Percentiles rank a stretch among this genome's conserved stretches.
phyloP scores from a whole-genome alignment of 1,140 invertebrate genomes.

The Drosophila tropicalis region DNA sequence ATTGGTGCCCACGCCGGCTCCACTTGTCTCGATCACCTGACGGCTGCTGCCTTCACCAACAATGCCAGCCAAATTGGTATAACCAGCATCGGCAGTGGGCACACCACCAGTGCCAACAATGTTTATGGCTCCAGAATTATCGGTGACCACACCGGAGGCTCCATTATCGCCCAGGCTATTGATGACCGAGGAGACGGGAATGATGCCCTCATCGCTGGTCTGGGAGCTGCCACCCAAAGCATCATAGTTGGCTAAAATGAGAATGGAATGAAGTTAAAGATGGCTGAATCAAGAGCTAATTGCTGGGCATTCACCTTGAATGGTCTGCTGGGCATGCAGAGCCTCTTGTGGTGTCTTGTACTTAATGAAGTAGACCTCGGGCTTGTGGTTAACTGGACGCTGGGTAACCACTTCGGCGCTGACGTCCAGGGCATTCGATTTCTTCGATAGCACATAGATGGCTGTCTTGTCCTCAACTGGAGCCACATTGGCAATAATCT shows the following conservation, averaged over 20 bases:
- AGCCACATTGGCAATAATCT: conserved; percentile 87
- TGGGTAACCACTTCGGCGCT: conserved; percentile 75
- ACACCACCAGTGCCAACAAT: conserved; percentile 67
- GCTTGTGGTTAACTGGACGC: conserved; percentile 85
- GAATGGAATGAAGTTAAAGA: not conserved
- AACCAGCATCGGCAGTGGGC: conserved; percentile 32
- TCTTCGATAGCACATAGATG: conserved; percentile 93
- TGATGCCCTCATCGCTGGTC: conserved; percentile 65
- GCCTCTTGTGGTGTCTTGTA: conserved; percentile 88
- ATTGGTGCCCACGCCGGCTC: conserved; percentile 48
- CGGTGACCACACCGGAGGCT: conserved; percentile 55
- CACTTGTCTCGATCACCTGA: conserved; percentile 30
- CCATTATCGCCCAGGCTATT: conserved; percentile 70
- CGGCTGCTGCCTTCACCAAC: conserved; percentile 43
- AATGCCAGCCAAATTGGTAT: conserved; percentile 16
- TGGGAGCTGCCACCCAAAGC: conserved; percentile 67
- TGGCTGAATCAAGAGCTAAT: not conserved
- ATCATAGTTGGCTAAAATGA: conserved; percentile 71
- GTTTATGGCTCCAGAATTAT: conserved; percentile 49
- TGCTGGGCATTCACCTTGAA: conserved; percentile 59
- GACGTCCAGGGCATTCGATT: conserved; percentile 71
- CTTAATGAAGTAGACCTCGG: conserved; percentile 90
- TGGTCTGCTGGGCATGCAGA: conserved; percentile 75
- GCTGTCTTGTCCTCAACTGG: conserved; percentile 92
- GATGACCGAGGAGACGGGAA: conserved; percentile 72